Base-by-base conservation (phyloP, 2,113 vertebrate species). In the Heloderma charlesbogerti region DNA sequence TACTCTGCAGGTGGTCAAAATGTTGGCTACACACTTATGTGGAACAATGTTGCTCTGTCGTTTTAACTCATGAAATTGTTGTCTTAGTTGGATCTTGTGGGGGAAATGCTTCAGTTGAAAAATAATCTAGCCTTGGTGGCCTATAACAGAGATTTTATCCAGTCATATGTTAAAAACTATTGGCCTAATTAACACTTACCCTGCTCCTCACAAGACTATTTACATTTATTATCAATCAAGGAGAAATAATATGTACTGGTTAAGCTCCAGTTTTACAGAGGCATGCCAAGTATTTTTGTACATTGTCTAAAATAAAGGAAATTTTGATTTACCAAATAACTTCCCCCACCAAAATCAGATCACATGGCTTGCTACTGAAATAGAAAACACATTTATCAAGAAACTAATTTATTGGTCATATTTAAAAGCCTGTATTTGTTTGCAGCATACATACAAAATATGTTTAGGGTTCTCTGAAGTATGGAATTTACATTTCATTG, bases 11-110 rank as follows among this genome's bases (percentile, higher is more conserved):
- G 95, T 93, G 93, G 89, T 94, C 66, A 93, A 88, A 94, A 96
- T 87, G 88, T 95, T 94, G 45, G 92, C 92, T 94, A 90, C 54
- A 94, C 91, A 90, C 87, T 95, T 96, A 94, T 0, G 63, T 88
- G 91, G 94, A 94, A 86, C 94, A 93, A 66, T 92, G 92, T 89
- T 31, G 93, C 87, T 94, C 90, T 95, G 89, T 92, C 95, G 94
- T 95, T 96, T 94, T 88, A 95, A 94, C 93, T 94, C 87, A 63
- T 67, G 51, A 95, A 96, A 96, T 94, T 95, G 90, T 93, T 93
- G 93, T 95, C 95, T 96, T 92, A 93, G 87, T 60, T 95, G 67
- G 93, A 96, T 94, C 87, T 94, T 94, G 0, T 4, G 85, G 74
- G 82, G 74, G 90, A 94, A 94, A 92, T 40, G 78, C 57, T 93